Base-by-base conservation (phyloP, 2,888 invertebrate species). In the Cantharis nigra region DNA sequence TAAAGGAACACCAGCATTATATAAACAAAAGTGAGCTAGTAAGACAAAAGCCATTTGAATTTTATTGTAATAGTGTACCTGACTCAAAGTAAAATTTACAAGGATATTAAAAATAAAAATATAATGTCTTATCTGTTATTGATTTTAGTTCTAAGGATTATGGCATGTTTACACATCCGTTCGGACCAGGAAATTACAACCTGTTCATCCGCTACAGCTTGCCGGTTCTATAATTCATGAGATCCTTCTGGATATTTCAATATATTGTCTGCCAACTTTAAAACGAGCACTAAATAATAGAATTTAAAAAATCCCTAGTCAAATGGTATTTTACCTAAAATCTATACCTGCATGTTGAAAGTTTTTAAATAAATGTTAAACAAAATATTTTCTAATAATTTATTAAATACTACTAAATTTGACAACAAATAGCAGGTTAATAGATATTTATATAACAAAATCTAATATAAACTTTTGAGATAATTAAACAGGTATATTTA, bases 211-310 rank as follows among this genome's bases (percentile, higher is more conserved):
- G 71, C 63, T 65, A 13, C 62, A 65, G 71, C 70, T 75, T 49
- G 71, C 63, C 69, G 71, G 65, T 75, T 75, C 75, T 75, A 75
- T 71, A 75, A 75, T 75, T 75, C 71, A 75, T 75, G 75, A 75
- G 75, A 69, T 75, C 65, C 70, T 69, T 16, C 64, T 20, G 62
- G 70, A 64, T 75, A 70, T 70, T 70, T 75, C 75, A 70, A 75
- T 75, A 75, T 69, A 70, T 18, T 49, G n/a, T 49, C 49, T 49
- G n/a, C 49, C 7, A 49, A 49, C 49, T 49, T 49, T 49, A 49
- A 49, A 49, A 49, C n/a, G 49, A n/a, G n/a, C n/a, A 49, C 9
- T 49, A 49, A 49, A 49, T 49, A 49, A 49, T 49, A n/a, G n/a
- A 49, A 49, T 49, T 49, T 49, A 49, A 49, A 49, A 49, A 7